These are phyloP conservation scores for Trachelus iudaicus DNA, from an alignment of 2,888 invertebrate species.

Conservation along the genomic window DNA sequence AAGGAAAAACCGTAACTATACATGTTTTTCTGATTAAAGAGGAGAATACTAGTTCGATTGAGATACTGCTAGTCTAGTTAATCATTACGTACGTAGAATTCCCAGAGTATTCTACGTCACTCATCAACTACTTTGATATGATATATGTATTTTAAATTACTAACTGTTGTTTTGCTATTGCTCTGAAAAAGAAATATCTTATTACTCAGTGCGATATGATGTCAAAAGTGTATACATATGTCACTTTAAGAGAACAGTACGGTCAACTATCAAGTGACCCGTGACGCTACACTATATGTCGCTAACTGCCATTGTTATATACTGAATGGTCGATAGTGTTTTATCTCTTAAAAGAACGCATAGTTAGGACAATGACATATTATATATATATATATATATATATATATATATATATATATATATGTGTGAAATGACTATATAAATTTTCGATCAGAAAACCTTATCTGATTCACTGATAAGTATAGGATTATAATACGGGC, in stretches of 20 bases:
- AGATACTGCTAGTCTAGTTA: background rate
- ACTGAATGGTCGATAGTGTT: background rate
- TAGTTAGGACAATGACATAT: background rate
- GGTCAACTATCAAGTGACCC: background rate
- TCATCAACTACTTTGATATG: background rate
- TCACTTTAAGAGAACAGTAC: background rate
- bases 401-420: too few species aligned
- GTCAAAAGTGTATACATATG: background rate
- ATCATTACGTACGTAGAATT: background rate
- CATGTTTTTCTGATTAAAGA: background rate
- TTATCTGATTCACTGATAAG: background rate
- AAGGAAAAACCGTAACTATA: background rate
- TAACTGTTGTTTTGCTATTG: background rate
- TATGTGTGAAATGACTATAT: background rate
- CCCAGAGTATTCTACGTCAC: background rate
- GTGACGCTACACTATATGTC: background rate
- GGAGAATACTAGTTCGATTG: background rate
- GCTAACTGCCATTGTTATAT: background rate
- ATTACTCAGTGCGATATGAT: background rate
- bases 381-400: too few species aligned
- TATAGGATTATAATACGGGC: background rate
- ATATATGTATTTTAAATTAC: background rate
- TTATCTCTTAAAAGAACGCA: background rate
- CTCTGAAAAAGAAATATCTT: background rate
- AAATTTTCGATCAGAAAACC: background rate